A percentile compares a stretch with the other conserved stretches of the same genome.
phyloP scores from a whole-genome alignment of 2,113 vertebrate genomes.

The Onychostoma macrolepis region DNA sequence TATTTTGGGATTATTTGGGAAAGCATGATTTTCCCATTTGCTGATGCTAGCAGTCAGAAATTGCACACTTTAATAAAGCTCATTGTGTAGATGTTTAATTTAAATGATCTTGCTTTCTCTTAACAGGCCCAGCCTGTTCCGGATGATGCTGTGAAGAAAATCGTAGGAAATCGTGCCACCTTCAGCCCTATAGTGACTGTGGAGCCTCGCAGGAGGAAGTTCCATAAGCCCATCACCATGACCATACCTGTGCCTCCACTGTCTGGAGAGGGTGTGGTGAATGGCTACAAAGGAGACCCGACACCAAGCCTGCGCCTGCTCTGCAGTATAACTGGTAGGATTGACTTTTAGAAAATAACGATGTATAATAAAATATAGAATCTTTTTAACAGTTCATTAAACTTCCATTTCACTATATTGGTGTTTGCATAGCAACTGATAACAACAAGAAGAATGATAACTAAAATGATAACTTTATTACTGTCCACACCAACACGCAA shows the following conservation, averaged over 20 bases:
- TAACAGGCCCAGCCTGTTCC: conserved; percentile 92
- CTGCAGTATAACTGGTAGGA: conserved; percentile 96
- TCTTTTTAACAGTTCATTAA: not conserved
- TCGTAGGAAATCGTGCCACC: conserved; percentile 93
- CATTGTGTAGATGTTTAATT: not conserved
- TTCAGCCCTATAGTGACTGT: conserved; percentile 99
- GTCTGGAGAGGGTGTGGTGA: conserved; percentile 86
- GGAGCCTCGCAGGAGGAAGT: conserved; percentile 96
- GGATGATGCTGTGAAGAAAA: conserved; percentile 94
- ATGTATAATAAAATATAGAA: not conserved
- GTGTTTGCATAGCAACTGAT: not conserved
- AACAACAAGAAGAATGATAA: no score
- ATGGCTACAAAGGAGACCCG: conserved; percentile 90
- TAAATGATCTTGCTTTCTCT: not conserved
- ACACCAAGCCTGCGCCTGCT: conserved; percentile 92
- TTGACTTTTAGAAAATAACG: not conserved
- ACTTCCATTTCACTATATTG: not conserved
- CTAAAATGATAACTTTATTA: no score
- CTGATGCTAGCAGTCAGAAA: no score
- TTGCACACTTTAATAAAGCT: no score
- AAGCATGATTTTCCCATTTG: no score
- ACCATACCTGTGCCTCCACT: conserved; percentile 94
- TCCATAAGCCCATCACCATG: conserved; percentile 99
- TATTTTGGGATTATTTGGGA: no score
- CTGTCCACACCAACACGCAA: no score